These are phyloP conservation scores for Gavia stellata DNA, from an alignment of 2,113 vertebrate species.

Conservation along the genomic window DNA sequence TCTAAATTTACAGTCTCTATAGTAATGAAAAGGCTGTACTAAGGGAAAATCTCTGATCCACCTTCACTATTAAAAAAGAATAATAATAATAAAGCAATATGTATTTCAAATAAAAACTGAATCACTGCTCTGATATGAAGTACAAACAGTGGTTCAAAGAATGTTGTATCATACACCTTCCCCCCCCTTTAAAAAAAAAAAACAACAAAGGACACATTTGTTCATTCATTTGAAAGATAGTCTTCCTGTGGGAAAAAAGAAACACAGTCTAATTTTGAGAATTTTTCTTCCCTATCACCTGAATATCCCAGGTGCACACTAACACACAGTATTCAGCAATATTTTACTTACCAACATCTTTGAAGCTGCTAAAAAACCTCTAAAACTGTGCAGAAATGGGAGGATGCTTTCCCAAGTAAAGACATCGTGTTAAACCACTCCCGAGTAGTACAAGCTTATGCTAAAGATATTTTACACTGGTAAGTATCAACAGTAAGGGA, in stretches of 20 bases:
- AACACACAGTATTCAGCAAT: background rate
- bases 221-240: background rate
- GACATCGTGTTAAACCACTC: background rate
- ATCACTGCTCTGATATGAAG: background rate
- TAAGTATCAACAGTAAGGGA: background rate
- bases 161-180: background rate
- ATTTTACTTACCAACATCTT: background rate
- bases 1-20: background rate
- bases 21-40: background rate
- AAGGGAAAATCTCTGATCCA: background rate
- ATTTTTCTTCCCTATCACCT: background rate
- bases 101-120: background rate
- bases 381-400: background rate
- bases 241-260: background rate
- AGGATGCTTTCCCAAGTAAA: background rate
- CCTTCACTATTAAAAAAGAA: background rate
- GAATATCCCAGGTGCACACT: background rate
- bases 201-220: background rate
- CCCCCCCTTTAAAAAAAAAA: background rate
- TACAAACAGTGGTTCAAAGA: background rate
- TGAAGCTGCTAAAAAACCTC: background rate
- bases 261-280: background rate
- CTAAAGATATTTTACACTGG: background rate
- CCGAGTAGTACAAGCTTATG: background rate
- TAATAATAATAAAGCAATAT: background rate